Base-by-base conservation (phyloP, 2,113 vertebrate genomes). In the Phyllostomus hastatus region DNA sequence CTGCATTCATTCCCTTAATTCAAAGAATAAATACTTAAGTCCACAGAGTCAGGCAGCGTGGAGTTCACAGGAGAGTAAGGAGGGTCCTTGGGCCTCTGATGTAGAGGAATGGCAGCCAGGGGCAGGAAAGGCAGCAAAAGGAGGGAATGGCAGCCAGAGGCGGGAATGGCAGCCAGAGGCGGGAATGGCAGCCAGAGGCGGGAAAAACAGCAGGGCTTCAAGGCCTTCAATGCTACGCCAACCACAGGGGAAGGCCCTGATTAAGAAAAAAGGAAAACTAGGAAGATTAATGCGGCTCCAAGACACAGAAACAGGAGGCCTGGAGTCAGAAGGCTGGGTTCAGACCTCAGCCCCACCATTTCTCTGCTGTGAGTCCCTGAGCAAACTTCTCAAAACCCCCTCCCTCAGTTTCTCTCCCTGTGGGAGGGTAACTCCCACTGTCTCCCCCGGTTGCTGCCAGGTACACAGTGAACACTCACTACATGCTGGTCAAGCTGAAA, bases 311-410 rank as follows among this genome's bases (percentile, higher is more conserved):
- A 59, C 16, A 66, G 43, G 41, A 35, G 38, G n/a, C 38, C 4
- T 48, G 38, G 48, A 88, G n/a, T 48, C 22, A 35, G n/a, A 79
- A 73, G 26, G 2, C 0, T 33, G 66, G 26, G 24, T 50, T 80
- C 86, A 38, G 82, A 59, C 19, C 14, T 35, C 41, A 64, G 33
- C 26, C 73, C 88, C 28, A 50, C 6, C 48, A 20, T 43, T 46
- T 26, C 69, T 79, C 85, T 54, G 28, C 81, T 89, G 1, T 31
- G 35, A 80, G 59, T 70, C 61, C 24, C 35, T 91, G 50, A 41
- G 54, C 46, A 80, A 94, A 66, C 41, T 75, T 96, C 64, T 94
- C 79, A 79, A 83, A 95, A 73, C 35, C 43, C 11, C 85, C 78
- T n/a, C 35, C 61, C 50, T 41, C 43, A 35, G 75, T 61, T 79